These are phyloP conservation scores for Epirrhoe alternata DNA, from an alignment of 2,888 invertebrate genomes.

Conservation along the genomic window DNA sequence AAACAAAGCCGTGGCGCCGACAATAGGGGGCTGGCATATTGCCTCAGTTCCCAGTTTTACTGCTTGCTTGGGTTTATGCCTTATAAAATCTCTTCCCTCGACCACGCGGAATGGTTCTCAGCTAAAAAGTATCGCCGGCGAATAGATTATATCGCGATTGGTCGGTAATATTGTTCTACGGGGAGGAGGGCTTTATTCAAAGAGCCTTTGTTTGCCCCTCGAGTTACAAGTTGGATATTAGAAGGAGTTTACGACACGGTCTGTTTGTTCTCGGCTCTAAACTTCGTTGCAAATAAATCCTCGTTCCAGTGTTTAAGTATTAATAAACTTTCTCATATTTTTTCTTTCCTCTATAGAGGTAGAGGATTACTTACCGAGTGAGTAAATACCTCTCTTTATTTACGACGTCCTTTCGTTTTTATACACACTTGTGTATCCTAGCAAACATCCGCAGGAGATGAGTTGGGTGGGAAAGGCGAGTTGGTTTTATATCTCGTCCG, in stretches of 20 bases:
- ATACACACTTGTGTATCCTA: constrained; percentile 51
- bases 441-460: constrained; percentile 73
- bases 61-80: constrained; percentile 77
- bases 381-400: constrained; percentile 46
- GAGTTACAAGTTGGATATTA: constrained; percentile 48
- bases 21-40: constrained; percentile 76
- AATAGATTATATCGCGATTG: constrained; percentile 69
- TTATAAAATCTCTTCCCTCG: constrained; percentile 74
- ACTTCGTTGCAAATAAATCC: constrained; percentile 45
- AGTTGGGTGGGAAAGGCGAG: constrained; percentile 67
- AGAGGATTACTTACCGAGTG: constrained; percentile 30
- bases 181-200: constrained; percentile 49
- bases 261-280: constrained; percentile 48
- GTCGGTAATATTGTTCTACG: constrained; percentile 61
- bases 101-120: constrained; percentile 62
- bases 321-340: constrained; percentile 37
- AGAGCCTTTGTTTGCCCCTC: constrained; percentile 49
- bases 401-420: constrained; percentile 48
- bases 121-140: constrained; percentile 65
- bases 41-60: constrained; percentile 76
- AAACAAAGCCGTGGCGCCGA: constrained; percentile 72
- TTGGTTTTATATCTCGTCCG: constrained; percentile 67
- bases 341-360: constrained; percentile 23
- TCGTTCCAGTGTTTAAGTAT: constrained; percentile 40
- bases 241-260: constrained; percentile 50